These are phyloP conservation scores for Atethmia centrago DNA, from an alignment of 2,888 invertebrate species.

Conservation along the genomic window DNA sequence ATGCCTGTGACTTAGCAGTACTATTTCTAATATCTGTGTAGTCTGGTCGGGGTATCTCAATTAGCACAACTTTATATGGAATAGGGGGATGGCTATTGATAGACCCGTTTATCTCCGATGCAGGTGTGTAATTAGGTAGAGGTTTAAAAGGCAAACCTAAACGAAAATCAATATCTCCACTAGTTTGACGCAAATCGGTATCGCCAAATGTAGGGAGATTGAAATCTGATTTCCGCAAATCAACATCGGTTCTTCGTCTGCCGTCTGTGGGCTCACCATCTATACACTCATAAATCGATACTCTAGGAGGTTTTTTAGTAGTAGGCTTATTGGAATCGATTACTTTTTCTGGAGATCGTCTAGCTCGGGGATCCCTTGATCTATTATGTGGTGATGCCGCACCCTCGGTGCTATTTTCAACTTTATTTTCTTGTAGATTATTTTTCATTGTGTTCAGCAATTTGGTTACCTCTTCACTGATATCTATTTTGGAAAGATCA, in stretches of 20 bases:
- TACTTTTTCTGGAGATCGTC: constrained; percentile 82
- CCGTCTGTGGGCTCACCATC: constrained; percentile 89
- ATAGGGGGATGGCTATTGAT: constrained; percentile 94
- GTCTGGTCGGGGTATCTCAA: constrained; percentile 94
- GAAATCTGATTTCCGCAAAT: constrained; percentile 89
- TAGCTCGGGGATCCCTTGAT: constrained; percentile 84
- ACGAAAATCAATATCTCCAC: constrained; percentile 94
- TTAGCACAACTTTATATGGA: constrained; percentile 90
- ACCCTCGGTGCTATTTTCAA: constrained; percentile 71
- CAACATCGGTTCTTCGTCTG: constrained; percentile 87
- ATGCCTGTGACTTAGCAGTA: constrained; percentile 93
- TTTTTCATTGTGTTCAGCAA: constrained; percentile 91
- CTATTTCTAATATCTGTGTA: constrained; percentile 94
- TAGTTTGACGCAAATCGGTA: constrained; percentile 91
- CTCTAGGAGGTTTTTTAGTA: constrained; percentile 80
- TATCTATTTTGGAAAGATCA: constrained; percentile 93
- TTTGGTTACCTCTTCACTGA: constrained; percentile 93
- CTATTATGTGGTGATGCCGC: constrained; percentile 72
- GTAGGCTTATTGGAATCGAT: constrained; percentile 71
- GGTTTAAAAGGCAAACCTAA: constrained; percentile 94
- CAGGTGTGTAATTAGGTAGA: constrained; percentile 95
- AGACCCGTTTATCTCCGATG: constrained; percentile 96
- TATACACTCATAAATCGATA: constrained; percentile 91
- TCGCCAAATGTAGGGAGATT: constrained; percentile 91
- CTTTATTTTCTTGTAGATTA: constrained; percentile 83